Percentiles rank a stretch among this genome's conserved stretches.
phyloP scores from a whole-genome alignment of 2,888 invertebrate genomes.

The Chromoteleia sp. region DNA sequence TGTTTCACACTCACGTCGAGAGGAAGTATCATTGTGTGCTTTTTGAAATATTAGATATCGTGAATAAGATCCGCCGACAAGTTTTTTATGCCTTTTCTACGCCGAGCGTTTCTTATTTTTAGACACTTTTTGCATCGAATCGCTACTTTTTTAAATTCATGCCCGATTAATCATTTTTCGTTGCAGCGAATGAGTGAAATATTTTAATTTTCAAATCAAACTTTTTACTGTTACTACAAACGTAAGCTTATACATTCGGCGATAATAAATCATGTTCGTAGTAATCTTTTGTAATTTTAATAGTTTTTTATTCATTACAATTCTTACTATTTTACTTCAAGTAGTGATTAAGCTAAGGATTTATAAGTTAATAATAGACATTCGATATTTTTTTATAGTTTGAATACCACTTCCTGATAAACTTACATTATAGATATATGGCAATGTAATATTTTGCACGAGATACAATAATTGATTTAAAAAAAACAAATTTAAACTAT shows the following conservation, averaged over 20 bases:
- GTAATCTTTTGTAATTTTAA: background rate
- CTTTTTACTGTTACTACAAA: conserved; percentile 3
- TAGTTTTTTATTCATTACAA: background rate
- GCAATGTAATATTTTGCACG: too few relatives aligned
- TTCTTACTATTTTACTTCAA: background rate
- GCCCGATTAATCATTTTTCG: background rate
- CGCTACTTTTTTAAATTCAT: background rate
- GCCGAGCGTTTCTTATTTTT: background rate
- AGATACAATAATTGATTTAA: too few relatives aligned
- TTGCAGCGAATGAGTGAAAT: background rate
- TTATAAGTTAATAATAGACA: background rate
- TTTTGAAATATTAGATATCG: background rate
- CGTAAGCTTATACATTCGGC: background rate
- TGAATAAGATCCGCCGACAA: background rate
- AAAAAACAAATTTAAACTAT: too few relatives aligned
- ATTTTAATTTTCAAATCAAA: background rate
- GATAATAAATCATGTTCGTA: background rate
- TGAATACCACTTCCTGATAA: too few relatives aligned
- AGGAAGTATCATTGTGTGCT: background rate
- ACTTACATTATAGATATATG: too few relatives aligned
- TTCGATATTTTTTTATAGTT: background rate
- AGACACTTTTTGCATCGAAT: background rate
- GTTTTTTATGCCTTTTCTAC: too few relatives aligned
- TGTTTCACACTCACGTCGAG: background rate
- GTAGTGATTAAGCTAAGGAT: background rate